Base-by-base conservation (phyloP, 2,888 invertebrate species). In the Cyclophora punctaria region DNA sequence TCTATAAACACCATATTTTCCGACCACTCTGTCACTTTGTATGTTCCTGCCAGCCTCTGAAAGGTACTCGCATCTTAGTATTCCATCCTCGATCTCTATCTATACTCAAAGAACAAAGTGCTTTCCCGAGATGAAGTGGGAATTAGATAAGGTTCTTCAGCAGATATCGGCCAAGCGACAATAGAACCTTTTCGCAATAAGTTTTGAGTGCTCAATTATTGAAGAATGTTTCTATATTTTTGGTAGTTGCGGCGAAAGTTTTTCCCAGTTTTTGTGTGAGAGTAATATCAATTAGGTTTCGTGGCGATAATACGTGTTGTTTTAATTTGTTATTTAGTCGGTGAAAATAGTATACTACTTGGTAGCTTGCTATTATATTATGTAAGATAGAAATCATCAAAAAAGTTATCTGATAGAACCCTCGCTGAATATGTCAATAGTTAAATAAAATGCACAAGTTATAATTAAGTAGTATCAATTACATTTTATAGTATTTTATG, bases 71-170 rank as follows among this genome's bases (percentile, higher is more conserved):
- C 56, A 51, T 44, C 56, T 76, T 69, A 69, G 69, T 74, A 80
- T 79, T 78, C 76, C 57, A 51, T 48, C 52, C 71, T 60, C 75
- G 72, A 53, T 56, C 57, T 52, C 67, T 62, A 69, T 75, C 73
- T 73, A 70, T 76, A 73, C 75, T 71, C 73, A 75, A 72, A 74
- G 78, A 78, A 80, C 78, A 80, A 80, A 79, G 75, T 79, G 75
- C 69, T 69, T 65, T 65, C 63, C 60, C 62, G 63, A 66, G 68
- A 72, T 67, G 64, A 62, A 73, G 69, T 61, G 71, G 59, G 72
- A 77, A 78, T 73, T 73, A 67, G 73, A 73, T 71, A 71, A 67
- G 67, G 72, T 70, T 64, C 50, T 58, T 55, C 58, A 61, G 56
- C 60, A 60, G 63, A 71, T 75, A 76, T 75, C 71, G 67, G 69